Base-by-base conservation (phyloP, 2,113 vertebrate species). In the Aegithalos caudatus region DNA sequence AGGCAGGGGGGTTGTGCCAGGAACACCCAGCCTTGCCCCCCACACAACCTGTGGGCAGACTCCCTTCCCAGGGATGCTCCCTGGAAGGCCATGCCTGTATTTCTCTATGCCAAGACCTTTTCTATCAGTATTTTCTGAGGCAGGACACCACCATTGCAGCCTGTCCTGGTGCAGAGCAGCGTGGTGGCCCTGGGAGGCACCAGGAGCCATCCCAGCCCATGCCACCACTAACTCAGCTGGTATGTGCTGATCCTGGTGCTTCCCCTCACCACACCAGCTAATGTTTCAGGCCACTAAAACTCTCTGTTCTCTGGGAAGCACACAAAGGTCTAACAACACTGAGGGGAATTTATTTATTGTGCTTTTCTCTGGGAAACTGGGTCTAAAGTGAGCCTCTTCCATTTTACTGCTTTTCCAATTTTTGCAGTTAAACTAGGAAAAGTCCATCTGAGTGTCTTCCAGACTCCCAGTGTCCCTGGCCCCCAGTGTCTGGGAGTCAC, bases 361-460 rank as follows among this genome's bases (percentile, higher is more conserved):
- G 73, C n/a, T 84, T 94, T 97, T 93, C 72, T 90, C 77, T 79
- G 58, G 91, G 81, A 87, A 96, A 93, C 88, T 54, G 33, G 60
- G 90, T 64, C 85, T 86, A 96, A 93, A 96, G 78, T 35, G 17
- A 95, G 71, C 54, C 90, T 96, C 45, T 74, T 91, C 90, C 61
- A 51, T 91, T 98, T 97, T 97, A 97, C 78, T 88, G 92, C 88
- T 98, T 97, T 96, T 97, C 86, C 95, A 81, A 91, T 97, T 94
- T 95, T 94, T 92, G 58, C 86, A 74, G 31, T 97, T 97, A 97
- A 95, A 91, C 60, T 78, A 18, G 65, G 92, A 84, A 88, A 88
- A 87, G 86, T 54, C 96, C 91, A 48, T 84, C 93, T 92, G 93
- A 97, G 71, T 53, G 48, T 85, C 89, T 74, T 71, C 81, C 81